phyloP scores from a whole-genome alignment of 2,888 invertebrate genomes.

The Netelia inedita region DNA sequence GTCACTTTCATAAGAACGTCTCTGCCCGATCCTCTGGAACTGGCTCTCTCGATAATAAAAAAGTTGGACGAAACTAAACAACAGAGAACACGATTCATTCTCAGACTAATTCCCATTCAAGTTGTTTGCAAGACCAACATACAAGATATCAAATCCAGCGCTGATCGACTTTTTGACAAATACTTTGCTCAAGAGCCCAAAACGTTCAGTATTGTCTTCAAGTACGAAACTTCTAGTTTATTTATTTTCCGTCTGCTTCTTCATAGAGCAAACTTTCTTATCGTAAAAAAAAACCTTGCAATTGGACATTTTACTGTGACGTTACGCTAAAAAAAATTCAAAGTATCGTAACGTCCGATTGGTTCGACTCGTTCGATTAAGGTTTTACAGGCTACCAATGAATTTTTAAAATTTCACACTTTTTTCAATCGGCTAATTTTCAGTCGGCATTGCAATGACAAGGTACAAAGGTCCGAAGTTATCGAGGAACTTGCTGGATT shows the following conservation, averaged over 20 bases:
- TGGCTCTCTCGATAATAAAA: conserved; percentile 90
- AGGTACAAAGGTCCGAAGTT: conserved; percentile 89
- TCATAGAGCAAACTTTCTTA: not conserved
- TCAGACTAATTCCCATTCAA: conserved; percentile 93
- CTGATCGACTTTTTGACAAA: conserved; percentile 90
- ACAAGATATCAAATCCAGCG: conserved; percentile 90
- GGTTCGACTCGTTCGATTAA: too few relatives aligned
- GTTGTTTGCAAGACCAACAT: conserved; percentile 91
- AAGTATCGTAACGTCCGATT: too few relatives aligned
- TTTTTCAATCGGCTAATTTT: conserved; percentile 60
- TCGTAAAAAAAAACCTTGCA: not conserved
- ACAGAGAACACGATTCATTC: conserved; percentile 91
- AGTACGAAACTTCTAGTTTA: conserved; percentile 83
- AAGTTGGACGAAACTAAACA: conserved; percentile 90
- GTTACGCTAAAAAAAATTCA: too few relatives aligned
- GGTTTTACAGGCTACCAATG: too few relatives aligned
- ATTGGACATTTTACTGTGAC: too few relatives aligned
- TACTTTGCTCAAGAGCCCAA: conserved; percentile 90
- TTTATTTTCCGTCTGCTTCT: conserved; percentile 13
- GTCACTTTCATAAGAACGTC: conserved; percentile 94
- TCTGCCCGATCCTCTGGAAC: conserved; percentile 90
- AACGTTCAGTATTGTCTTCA: conserved; percentile 92
- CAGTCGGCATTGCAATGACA: conserved; percentile 91
- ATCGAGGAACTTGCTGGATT: conserved; percentile 91
- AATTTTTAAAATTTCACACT: not conserved